phyloP scores from a whole-genome alignment of 2,888 invertebrate genomes.

The Rhagonycha fulva region DNA sequence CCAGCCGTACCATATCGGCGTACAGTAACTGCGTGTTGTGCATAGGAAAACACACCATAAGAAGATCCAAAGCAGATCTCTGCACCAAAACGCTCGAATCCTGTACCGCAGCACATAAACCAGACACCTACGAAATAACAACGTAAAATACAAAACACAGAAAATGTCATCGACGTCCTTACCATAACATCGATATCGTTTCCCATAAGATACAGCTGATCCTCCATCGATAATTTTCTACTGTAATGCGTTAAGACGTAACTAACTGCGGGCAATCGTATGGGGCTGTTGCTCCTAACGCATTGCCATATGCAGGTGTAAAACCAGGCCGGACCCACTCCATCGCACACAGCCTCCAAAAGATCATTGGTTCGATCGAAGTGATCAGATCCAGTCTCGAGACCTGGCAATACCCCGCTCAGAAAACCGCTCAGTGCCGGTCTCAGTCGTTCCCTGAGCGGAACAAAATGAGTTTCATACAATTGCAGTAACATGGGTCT shows the following conservation, averaged over 20 bases:
- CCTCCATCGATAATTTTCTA: constrained; percentile 75
- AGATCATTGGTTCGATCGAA: constrained; percentile 72
- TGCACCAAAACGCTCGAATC: constrained; percentile 83
- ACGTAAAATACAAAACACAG: neutral
- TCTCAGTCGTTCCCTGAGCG: constrained; percentile 73
- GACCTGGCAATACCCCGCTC: constrained; percentile 85
- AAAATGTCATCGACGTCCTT: constrained; percentile 34
- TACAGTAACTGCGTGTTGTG: constrained; percentile 73
- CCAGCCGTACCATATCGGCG: constrained; percentile 71
- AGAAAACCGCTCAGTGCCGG: constrained; percentile 87
- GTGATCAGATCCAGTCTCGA: constrained; percentile 84
- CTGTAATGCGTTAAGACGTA: constrained; percentile 82
- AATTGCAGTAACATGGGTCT: constrained; percentile 79
- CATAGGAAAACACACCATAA: constrained; percentile 83
- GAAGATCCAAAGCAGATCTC: constrained; percentile 80
- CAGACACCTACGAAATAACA: constrained; percentile 63
- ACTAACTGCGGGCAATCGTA: constrained; percentile 80
- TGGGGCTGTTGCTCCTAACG: constrained; percentile 77
- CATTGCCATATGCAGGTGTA: constrained; percentile 90
- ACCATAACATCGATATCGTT: constrained; percentile 84
- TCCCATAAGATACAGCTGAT: constrained; percentile 82
- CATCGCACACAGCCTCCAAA: constrained; percentile 72
- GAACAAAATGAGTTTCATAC: constrained; percentile 88
- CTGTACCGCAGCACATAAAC: constrained; percentile 78
- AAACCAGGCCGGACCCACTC: constrained; percentile 78